phyloP scores from a whole-genome alignment of 2,113 vertebrate genomes.

The Xiphophorus couchianus region DNA sequence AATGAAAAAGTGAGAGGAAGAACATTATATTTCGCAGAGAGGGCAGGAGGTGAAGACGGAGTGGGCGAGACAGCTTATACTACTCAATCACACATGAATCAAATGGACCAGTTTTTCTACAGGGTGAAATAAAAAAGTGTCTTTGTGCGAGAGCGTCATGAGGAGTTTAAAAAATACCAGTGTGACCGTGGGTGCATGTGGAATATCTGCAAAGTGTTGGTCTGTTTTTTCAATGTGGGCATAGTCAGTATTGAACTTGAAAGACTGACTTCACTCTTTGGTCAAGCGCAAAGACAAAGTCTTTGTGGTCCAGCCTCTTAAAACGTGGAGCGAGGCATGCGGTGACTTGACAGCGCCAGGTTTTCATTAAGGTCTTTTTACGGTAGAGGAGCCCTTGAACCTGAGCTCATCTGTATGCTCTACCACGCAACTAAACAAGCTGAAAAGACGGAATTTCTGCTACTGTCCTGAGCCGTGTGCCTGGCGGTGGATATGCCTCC shows the following conservation, averaged over 20 bases:
- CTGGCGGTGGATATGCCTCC: conserved; percentile 1
- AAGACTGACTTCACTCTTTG: conserved; percentile 27
- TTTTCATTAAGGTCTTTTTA: conserved; percentile 37
- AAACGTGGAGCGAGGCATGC: conserved; percentile 9
- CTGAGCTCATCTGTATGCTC: conserved; percentile 47
- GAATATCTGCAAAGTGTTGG: conserved; percentile 2
- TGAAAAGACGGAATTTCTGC: conserved; percentile 20
- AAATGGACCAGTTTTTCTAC: conserved; percentile 52
- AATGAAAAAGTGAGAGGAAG: conserved; percentile 7
- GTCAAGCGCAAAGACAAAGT: conserved; percentile 25
- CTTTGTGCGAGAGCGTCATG: conserved; percentile 2
- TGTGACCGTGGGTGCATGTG: not conserved
- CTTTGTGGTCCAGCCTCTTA: conserved; percentile 27
- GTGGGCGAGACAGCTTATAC: conserved; percentile 27
- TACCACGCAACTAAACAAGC: conserved; percentile 11
- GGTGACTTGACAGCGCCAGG: conserved; percentile 29
- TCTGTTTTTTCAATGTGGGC: conserved; percentile 2
- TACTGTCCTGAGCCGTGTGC: conserved; percentile 9
- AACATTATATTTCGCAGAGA: conserved; percentile 29
- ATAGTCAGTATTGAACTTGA: conserved; percentile 1
- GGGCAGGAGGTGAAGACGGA: conserved; percentile 34
- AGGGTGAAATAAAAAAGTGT: conserved; percentile 3
- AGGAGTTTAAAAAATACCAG: not conserved
- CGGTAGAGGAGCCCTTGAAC: conserved; percentile 46
- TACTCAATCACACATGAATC: conserved; percentile 44